These are phyloP conservation scores for Sphaeramia orbicularis DNA, from an alignment of 2,797 vertebrate genomes.

Conservation along the genomic window DNA sequence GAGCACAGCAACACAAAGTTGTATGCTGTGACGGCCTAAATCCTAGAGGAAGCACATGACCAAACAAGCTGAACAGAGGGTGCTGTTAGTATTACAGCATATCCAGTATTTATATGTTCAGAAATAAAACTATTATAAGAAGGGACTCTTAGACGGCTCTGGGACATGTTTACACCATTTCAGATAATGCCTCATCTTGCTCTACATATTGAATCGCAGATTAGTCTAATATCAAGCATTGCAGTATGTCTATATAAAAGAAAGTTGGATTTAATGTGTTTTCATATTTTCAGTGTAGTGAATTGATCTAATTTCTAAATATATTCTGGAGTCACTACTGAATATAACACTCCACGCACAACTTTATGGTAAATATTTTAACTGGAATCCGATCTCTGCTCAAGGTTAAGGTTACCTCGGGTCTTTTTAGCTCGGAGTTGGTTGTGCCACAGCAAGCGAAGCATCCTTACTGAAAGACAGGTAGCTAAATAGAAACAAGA, in stretches of 20 bases:
- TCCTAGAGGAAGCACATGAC: constrained; percentile 70
- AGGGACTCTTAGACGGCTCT: constrained; percentile 79
- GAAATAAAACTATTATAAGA: constrained; percentile 83
- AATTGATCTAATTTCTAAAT: constrained; percentile 28
- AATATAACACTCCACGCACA: neutral
- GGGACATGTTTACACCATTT: constrained; percentile 85
- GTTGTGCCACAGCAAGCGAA: constrained; percentile 43
- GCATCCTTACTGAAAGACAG: constrained; percentile 49
- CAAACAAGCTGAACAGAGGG: constrained; percentile 72
- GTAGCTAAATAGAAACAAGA: constrained; percentile 68
- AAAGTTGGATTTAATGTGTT: constrained; percentile 71
- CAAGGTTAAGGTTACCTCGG: constrained; percentile 68
- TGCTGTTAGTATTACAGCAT: constrained; percentile 72
- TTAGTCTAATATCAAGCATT: constrained; percentile 80
- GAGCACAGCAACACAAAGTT: constrained; percentile 71
- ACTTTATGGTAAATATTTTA: constrained; percentile 33
- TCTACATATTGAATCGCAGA: constrained; percentile 84
- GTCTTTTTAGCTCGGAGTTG: constrained; percentile 66
- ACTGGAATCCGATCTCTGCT: constrained; percentile 48
- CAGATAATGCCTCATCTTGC: constrained; percentile 81
- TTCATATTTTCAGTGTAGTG: constrained; percentile 51
- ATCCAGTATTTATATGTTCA: constrained; percentile 80
- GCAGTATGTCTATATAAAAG: constrained; percentile 71
- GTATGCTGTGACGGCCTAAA: constrained; percentile 73
- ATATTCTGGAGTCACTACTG: constrained; percentile 16